Base-by-base conservation (phyloP, 2,113 vertebrate species). In the Rhineura floridana region DNA sequence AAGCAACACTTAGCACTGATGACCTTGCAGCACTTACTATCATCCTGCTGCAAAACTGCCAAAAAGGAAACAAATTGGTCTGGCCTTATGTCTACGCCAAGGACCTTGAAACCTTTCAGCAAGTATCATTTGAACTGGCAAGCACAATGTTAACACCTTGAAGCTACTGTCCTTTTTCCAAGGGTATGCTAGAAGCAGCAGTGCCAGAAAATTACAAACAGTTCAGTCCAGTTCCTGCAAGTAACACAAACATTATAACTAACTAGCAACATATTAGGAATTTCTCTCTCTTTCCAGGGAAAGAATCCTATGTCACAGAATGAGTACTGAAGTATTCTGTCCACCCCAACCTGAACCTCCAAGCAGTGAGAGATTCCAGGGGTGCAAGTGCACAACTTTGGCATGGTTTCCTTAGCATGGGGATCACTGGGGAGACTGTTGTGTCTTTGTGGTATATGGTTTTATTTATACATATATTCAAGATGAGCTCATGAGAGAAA, bases 31-130 rank as follows among this genome's bases (percentile, higher is more conserved):
- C 42, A 46, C 50, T 93, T 93, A 90, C 82, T 92, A 79, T 90
- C 52, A 46, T 0, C 0, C 81, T 93, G 90, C 81, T 85, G n/a
- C 78, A 69, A 81, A 39, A 44, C 9, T 91, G 79, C 50, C 79
- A 90, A 90, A 91, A 92, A 87, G 80, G 86, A 93, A 94, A 85
- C 3, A 83, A 91, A 90, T 86, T 88, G 11, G 81, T 87, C 62
- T 85, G 79, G 50, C 92, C 65, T 77, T 86, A 89, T 85, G 62
- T 92, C 44, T 33, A 78, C 88, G 62, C 1, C 23, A 78, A 83
- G 81, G 39, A 3, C 46, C 65, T 92, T 83, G 55, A 21, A 69
- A 82, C 17, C 90, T 92, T 23, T 86, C 1, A 39, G 2, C 88
- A 25, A 83, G 62, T 84, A 87, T 36, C 23, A 0, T 87, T 91